These are phyloP conservation scores for Chelonus insularis DNA, from an alignment of 1,140 invertebrate species.

Conservation along the genomic window DNA sequence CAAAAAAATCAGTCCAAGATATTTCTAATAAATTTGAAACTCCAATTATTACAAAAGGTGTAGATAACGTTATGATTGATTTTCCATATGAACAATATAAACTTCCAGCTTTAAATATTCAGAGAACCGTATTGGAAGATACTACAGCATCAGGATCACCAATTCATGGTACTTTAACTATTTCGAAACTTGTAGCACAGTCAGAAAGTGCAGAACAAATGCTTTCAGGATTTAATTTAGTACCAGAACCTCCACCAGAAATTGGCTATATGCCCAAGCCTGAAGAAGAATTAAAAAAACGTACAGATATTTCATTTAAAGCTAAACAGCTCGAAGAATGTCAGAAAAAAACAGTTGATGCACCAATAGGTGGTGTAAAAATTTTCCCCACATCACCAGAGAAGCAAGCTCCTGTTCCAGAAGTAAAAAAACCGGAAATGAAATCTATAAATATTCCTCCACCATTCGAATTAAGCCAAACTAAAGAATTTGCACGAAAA, in stretches of 20 bases:
- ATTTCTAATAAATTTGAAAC: conserved; percentile 52
- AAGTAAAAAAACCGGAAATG: conserved; percentile 8
- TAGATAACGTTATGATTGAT: conserved; percentile 53
- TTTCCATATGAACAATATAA: conserved; percentile 55
- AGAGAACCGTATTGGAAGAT: conserved; percentile 49
- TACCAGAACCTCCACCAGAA: conserved; percentile 74
- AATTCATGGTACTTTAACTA: conserved; percentile 46
- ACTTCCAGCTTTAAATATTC: conserved; percentile 43
- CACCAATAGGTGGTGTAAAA: conserved; percentile 67
- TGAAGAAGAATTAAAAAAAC: conserved; percentile 53
- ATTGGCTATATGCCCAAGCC: conserved; percentile 68
- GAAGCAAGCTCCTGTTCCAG: conserved; percentile 32
- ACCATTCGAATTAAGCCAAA: conserved; percentile 44
- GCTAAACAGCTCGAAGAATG: conserved; percentile 69
- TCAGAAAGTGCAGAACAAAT: conserved; percentile 52
- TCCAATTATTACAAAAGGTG: conserved; percentile 40
- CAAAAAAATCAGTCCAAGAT: conserved; percentile 50
- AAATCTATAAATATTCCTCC: conserved; percentile 43
- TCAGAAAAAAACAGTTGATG: conserved; percentile 63
- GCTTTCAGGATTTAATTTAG: conserved; percentile 62
- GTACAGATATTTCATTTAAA: conserved; percentile 63
- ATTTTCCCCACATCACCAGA: conserved; percentile 61
- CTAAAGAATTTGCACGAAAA: conserved; percentile 24
- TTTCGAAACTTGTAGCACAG: conserved; percentile 49
- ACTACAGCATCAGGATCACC: conserved; percentile 47